Base-by-base conservation (phyloP, 2,113 vertebrate species). In the Cynocephalus volans region DNA sequence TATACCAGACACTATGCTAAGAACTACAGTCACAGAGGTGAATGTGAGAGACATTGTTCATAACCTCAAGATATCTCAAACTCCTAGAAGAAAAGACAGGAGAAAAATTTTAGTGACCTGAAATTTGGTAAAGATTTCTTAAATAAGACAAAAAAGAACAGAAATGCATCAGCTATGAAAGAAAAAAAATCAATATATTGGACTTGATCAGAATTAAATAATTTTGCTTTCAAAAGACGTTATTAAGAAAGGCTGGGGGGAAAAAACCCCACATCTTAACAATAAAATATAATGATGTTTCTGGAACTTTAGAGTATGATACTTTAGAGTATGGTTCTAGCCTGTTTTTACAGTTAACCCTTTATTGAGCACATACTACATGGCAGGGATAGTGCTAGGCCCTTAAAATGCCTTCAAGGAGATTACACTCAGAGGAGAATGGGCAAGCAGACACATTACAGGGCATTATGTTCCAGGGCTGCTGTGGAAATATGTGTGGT, bases 381-480 rank as follows among this genome's bases (percentile, higher is more conserved):
- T 62, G 14, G 5, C 21, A 15, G 28, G 67, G 41, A 56, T 65
- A 21, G 0, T 15, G 15, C 48, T 10, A 17, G 9, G 4, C 5
- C 60, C 64, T 41, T 41, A 41, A 41, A 41, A 41, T 3, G 5
- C 14, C 26, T 50, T 83, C 70, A 24, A 33, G 10, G 23, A 18
- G 48, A 41, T 45, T 64, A 31, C 56, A 26, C 36, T 8, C 31
- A 23, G 23, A 75, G 26, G 12, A 72, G 60, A 19, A 6, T 0
- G n/a, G 50, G 8, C 6, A 23, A 2, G 6, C 13, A 18, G 80
- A 52, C 24, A 8, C 1, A 0, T 62, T 1, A 2, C 0, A 0
- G 70, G 41, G 19, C 17, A 0, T 6, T 0, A 1, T 1, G 6
- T 12, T 19, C 3, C 21, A 54, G 45, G 14, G 41, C 24, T 88